These are phyloP conservation scores for Steatocranus sp. DNA, from an alignment of 2,797 vertebrate species.

Conservation along the genomic window DNA sequence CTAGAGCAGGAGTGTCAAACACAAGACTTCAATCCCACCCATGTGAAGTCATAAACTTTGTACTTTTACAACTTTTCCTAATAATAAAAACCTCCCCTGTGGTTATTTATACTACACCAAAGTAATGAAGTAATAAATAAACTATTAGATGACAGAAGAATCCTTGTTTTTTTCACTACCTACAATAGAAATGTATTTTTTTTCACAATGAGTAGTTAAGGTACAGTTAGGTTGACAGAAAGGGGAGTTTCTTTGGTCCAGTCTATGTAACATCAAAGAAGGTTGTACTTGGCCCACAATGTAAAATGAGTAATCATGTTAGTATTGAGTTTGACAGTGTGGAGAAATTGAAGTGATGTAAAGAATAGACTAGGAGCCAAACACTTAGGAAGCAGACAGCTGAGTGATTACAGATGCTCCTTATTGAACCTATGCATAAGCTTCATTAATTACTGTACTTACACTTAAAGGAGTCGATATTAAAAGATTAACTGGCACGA, in stretches of 20 bases:
- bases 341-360: background rate
- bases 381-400: background rate
- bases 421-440: background rate
- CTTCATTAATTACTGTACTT: background rate
- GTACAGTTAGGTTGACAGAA: background rate
- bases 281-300: background rate
- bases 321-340: background rate
- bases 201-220: fast-evolving
- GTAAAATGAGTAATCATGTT: background rate
- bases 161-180: background rate
- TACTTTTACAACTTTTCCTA: background rate
- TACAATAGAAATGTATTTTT: background rate
- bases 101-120: background rate
- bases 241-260: background rate
- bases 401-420: background rate
- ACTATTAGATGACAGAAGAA: background rate
- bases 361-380: background rate
- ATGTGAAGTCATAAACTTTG: background rate
- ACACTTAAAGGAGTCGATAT: background rate
- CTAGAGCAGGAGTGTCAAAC: background rate
- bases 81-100: background rate
- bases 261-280: background rate
- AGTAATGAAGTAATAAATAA: background rate
- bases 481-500: background rate
- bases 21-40: background rate